A percentile compares a stretch with the other conserved stretches of the same genome.
phyloP scores from a whole-genome alignment of 2,113 vertebrate genomes.

The Oreocharis arfaki region DNA sequence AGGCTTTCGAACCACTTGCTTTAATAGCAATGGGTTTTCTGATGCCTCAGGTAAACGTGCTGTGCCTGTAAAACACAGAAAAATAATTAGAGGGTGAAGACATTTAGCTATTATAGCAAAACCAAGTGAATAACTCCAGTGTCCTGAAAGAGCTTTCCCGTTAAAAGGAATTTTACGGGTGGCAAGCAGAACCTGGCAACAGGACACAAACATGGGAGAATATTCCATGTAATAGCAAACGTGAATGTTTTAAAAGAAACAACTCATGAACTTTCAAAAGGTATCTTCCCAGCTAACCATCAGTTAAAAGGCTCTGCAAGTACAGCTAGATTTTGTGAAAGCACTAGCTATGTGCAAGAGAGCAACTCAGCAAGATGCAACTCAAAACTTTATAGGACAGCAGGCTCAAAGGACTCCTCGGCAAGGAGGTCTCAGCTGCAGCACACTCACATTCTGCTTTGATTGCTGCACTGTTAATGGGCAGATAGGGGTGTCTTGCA shows the following conservation, averaged over 20 bases:
- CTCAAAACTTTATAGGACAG: neutral
- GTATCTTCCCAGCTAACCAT: neutral
- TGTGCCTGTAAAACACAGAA: slow-evolving; percentile 75
- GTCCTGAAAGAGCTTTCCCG: neutral
- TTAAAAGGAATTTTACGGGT: neutral
- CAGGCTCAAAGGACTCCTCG: neutral
- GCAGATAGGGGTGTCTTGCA: slow-evolving; percentile 89
- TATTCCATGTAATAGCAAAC: neutral
- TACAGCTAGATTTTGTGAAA: neutral
- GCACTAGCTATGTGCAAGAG: neutral
- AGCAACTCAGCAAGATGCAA: neutral
- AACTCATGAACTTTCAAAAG: neutral
- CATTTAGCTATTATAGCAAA: neutral
- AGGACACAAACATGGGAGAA: neutral
- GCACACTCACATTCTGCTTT: slow-evolving; percentile 90
- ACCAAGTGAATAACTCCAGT: neutral
- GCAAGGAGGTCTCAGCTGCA: neutral
- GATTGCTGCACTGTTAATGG: slow-evolving; percentile 92
- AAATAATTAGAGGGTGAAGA: neutral
- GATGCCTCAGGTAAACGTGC: slow-evolving; percentile 86
- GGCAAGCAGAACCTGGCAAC: neutral
- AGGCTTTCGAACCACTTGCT: slow-evolving; percentile 87
- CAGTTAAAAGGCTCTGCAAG: neutral
- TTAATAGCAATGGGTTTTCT: slow-evolving; percentile 82
- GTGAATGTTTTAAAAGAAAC: neutral